A percentile compares a stretch with the other conserved stretches of the same genome.
phyloP scores from a whole-genome alignment of 64 coral and sea anemone species.

The Hydrozoanthus tunicans region DNA sequence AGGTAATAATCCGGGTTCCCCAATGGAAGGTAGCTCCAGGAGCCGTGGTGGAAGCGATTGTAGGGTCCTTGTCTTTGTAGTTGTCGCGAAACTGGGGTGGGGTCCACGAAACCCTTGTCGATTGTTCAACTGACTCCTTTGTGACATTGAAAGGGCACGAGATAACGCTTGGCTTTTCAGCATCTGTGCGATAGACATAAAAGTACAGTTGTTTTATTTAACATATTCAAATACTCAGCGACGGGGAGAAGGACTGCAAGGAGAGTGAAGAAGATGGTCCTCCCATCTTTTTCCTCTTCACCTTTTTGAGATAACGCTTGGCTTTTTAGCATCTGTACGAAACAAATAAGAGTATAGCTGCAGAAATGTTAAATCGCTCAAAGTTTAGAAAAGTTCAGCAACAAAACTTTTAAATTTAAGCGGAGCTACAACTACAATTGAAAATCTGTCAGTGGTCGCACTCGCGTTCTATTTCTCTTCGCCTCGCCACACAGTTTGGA shows the following conservation, averaged over 20 bases:
- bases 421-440: too few species aligned
- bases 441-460: too few species aligned
- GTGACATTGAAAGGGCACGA: constrained; percentile 55
- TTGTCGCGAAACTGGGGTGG: constrained; percentile 53
- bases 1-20: constrained; percentile 25
- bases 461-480: too few species aligned
- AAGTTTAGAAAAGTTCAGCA: too few species aligned
- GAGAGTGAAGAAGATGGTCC: too few species aligned
- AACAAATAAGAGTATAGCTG: background rate
- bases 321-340: constrained; percentile 48
- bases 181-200: constrained; percentile 27
- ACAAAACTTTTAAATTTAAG: too few species aligned
- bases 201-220: too few species aligned
- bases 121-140: constrained; percentile 35
- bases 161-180: constrained; percentile 54
- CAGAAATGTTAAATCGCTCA: too few species aligned
- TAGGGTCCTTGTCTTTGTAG: constrained; percentile 29
- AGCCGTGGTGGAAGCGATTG: constrained; percentile 24
- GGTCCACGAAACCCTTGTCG: constrained; percentile 51
- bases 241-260: too few species aligned
- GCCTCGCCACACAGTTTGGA: too few species aligned
- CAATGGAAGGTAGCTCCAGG: constrained; percentile 19
- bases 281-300: too few species aligned
- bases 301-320: constrained; percentile 24
- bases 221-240: too few species aligned